A percentile compares a stretch with the other conserved stretches of the same genome.
These are phyloP conservation scores for Plebejus anna DNA, from an alignment of 2,888 invertebrate genomes.

Conservation along the genomic window DNA sequence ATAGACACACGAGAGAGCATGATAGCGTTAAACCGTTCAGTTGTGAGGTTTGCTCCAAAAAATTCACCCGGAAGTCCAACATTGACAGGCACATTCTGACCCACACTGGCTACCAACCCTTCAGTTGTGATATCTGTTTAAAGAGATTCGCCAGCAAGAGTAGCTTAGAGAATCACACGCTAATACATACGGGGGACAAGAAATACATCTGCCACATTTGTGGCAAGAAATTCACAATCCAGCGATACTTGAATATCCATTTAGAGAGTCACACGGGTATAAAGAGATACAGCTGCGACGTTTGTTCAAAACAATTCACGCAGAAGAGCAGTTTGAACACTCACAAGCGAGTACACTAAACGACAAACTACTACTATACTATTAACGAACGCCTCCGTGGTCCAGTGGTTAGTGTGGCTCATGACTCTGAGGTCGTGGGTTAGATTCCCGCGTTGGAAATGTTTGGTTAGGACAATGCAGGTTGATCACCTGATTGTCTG, in stretches of 20 bases:
- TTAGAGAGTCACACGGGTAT: not conserved
- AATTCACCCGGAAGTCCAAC: not conserved
- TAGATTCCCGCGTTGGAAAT: too few species aligned
- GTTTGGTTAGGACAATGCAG: too few species aligned
- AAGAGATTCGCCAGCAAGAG: slow-evolving; percentile 2
- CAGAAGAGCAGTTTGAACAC: not conserved
- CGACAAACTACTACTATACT: not conserved
- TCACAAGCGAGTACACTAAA: not conserved
- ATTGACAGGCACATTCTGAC: not conserved
- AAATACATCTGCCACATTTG: not conserved
- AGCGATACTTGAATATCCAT: not conserved
- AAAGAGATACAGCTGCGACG: not conserved
- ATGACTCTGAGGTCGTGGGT: too few species aligned
- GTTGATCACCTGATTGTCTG: too few species aligned
- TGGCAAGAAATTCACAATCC: not conserved
- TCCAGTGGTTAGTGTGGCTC: too few species aligned
- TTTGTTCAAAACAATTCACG: not conserved
- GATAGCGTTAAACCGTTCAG: not conserved
- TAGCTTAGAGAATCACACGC: not conserved
- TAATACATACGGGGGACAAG: not conserved
- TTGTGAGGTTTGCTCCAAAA: not conserved
- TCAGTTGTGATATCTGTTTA: not conserved
- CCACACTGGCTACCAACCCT: not conserved
- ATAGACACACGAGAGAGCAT: not conserved
- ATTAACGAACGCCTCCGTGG: too few species aligned